Conservation (phyloP, 1,140 invertebrate genomes). For the Drosophila melanica region DNA sequence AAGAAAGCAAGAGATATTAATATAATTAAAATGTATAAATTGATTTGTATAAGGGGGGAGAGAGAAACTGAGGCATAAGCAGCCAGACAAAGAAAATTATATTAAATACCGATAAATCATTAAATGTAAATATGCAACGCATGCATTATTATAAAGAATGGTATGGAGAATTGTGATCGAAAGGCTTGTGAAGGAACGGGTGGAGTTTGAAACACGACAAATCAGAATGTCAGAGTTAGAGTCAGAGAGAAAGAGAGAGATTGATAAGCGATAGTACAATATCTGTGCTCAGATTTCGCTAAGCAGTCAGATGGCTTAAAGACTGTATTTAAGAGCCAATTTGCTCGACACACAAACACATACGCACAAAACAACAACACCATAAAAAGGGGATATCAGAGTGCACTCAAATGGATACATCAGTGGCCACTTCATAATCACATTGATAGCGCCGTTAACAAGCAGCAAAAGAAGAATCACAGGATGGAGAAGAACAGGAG, state of each 20-base stretch:
- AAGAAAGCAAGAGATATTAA: no score
- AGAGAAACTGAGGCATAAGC: no score
- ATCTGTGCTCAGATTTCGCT: no score
- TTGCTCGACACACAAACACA: neutral
- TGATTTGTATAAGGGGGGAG: no score
- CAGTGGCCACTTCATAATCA: slow-evolving; percentile 68
- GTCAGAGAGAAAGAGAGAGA: no score
- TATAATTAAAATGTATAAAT: no score
- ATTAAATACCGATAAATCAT: no score
- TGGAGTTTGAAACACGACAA: neutral
- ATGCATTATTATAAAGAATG: no score
- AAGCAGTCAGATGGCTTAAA: neutral
- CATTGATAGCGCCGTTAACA: slow-evolving; percentile 56
- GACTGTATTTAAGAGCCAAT: neutral
- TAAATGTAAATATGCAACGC: no score
- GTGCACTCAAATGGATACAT: slow-evolving; percentile 46
- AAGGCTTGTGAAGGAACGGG: neutral
- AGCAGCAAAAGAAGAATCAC: neutral
- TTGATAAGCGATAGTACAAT: no score
- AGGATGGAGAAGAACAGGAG: neutral
- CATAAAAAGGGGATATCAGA: slow-evolving; percentile 9
- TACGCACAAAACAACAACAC: neutral
- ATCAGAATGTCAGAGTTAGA: neutral
- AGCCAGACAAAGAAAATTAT: no score
- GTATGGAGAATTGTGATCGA: neutral